Evolutionary conservation across 2,113 vertebrate species (phyloP).

Genomic region (Orycteropus afer): DNA sequence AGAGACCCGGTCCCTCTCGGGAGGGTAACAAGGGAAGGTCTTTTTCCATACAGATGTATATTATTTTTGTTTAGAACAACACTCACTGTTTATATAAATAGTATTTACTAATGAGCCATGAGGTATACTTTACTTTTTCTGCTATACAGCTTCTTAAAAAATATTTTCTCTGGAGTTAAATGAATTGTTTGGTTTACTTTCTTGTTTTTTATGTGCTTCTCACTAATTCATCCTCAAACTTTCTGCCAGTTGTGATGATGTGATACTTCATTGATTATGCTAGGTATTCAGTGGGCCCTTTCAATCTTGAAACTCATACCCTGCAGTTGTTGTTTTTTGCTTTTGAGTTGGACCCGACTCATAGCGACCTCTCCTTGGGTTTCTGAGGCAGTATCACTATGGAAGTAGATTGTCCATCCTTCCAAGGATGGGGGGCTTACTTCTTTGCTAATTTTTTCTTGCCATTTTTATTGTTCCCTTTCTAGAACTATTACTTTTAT

Average conservation of each 20-base stretch:
- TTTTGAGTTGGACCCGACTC: too few species aligned
- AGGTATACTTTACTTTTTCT: not conserved
- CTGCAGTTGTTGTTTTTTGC: too few species aligned
- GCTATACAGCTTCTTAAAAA: not conserved
- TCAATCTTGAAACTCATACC: not conserved
- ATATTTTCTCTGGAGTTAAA: not conserved
- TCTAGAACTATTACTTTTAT: not conserved
- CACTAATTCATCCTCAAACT: not conserved
- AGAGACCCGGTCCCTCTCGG: too few species aligned
- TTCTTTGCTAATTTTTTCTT: not conserved
- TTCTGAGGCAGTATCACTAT: too few species aligned
- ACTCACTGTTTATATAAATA: not conserved
- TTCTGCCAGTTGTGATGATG: not conserved
- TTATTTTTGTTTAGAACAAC: not conserved
- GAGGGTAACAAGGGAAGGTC: too few species aligned
- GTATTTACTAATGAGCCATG: not conserved
- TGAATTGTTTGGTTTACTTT: not conserved
- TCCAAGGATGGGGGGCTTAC: not conserved
- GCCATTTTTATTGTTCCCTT: not conserved
- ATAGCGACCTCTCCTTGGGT: too few species aligned
- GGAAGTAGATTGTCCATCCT: too few species aligned
- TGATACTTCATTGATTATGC: not conserved
- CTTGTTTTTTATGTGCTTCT: not conserved
- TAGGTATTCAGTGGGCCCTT: not conserved
- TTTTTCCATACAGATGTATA: not conserved